Evolutionary conservation across 1,140 invertebrate species (phyloP), one percentile per base, ranked within the genome.

Genomic region (Globodera rostochiensis): DNA sequence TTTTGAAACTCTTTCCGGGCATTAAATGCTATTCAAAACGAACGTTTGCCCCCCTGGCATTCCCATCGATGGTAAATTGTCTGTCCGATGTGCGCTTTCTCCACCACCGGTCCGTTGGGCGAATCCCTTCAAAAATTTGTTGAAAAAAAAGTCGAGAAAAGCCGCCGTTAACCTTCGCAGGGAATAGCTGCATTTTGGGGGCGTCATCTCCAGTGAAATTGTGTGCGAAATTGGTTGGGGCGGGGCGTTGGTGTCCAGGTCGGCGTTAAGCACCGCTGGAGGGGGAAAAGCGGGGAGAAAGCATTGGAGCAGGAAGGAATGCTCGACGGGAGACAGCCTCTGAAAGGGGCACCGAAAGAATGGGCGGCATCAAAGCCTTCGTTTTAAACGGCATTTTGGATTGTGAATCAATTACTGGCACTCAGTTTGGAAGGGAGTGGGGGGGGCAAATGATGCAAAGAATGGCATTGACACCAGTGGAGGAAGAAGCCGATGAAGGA

Each of bases 41-140:
- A 36, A 77, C 79, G 83, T 79, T 47, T 85, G 60, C 7, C 73
- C 67, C 80, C 86, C 9, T 83, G 74, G 77, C 85, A 86, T 66
- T 86, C 85, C 85, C 85, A 86, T 13, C 86, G 80, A 77, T 86
- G 85, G 77, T 85, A 86, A 74, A 86, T 77, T 46, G 80, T 77
- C 49, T 86, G 85, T 8, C 85, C 85, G 47, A 86, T 76, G 25
- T 67, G 25, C 53, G 85, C 85, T 57, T 67, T 75, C 50, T 87
- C 78, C 25, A 86, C 15, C 50, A 86, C 36, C 45, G 85, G 82
- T 47, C 85, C 85, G 71, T 86, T 88, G 8, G 83, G 83, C 8
- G 85, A 80, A 66, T 86, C 86, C 66, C 83, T 45, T 5, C 64
- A 75, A 75, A 49, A 36, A 36, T 36, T 36, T 47, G 6, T 53